phyloP scores from a whole-genome alignment of 2,797 vertebrate species.

The Circus cinereus region DNA sequence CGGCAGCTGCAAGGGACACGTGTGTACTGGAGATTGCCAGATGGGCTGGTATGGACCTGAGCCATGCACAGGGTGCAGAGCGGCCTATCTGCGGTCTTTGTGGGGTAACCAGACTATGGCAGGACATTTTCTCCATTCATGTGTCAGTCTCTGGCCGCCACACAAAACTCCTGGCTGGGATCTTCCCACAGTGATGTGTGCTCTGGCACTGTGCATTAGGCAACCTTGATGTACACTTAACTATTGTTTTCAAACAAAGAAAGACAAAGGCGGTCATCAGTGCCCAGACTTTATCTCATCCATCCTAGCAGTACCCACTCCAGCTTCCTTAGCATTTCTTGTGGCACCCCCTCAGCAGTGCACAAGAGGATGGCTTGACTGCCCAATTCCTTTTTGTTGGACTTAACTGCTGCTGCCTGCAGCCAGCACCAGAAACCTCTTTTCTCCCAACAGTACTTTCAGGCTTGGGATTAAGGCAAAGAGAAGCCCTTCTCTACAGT shows the following conservation, averaged over 20 bases:
- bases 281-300: background rate
- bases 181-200: background rate
- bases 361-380: background rate
- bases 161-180: background rate
- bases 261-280: slow-evolving; percentile 22
- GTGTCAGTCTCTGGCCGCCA: background rate
- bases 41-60: background rate
- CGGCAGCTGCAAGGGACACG: background rate
- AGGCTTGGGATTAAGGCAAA: background rate
- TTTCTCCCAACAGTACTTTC: background rate
- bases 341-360: background rate
- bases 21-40: fast-evolving
- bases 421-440: background rate
- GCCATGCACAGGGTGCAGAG: background rate
- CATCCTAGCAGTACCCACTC: background rate
- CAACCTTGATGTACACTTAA: background rate
- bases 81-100: background rate
- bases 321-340: background rate
- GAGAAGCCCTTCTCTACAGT: background rate
- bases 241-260: background rate
- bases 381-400: background rate
- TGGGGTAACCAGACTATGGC: background rate
- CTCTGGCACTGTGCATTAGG: background rate
- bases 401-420: background rate
- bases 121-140: background rate